Conservation (phyloP, 2,888 invertebrate genomes). For the Sinopyrophorus schimmeli region DNA sequence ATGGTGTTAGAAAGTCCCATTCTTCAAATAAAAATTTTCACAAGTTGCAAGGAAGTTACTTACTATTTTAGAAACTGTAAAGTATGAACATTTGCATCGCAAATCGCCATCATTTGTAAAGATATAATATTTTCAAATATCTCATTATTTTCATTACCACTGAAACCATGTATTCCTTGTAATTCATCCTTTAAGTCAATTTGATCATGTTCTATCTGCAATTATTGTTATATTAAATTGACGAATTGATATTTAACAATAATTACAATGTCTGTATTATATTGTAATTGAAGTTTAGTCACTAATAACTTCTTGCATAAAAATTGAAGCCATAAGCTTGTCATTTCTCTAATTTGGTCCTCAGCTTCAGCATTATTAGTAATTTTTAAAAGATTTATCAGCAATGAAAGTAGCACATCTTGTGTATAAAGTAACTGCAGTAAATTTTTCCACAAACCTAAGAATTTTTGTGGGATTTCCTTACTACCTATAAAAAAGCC, state of each 20-base stretch:
- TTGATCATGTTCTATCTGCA: too few species aligned
- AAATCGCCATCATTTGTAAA: conserved; percentile 35
- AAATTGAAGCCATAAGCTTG: conserved; percentile 42
- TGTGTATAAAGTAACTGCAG: neutral
- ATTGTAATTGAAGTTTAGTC: too few species aligned
- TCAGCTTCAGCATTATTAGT: conserved; percentile 22
- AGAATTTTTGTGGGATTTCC: neutral
- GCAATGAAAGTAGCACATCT: neutral
- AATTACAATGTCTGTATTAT: too few species aligned
- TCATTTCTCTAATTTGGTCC: conserved; percentile 12
- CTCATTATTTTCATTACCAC: conserved; percentile 27
- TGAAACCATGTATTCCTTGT: conserved; percentile 31
- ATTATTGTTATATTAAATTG: too few species aligned
- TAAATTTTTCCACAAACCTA: neutral
- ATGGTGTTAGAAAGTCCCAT: too few species aligned
- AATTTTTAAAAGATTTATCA: conserved; percentile 16
- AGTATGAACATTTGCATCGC: conserved; percentile 35
- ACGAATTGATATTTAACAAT: too few species aligned
- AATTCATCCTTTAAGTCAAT: too few species aligned
- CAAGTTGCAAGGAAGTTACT: conserved; percentile 11
- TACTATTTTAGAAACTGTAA: conserved; percentile 38
- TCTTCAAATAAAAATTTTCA: too few species aligned
- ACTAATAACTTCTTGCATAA: conserved; percentile 40
- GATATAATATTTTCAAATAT: conserved; percentile 26
- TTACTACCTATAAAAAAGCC: too few species aligned